Conservation (phyloP, 2,888 invertebrate genomes). For the Antheraea assamensis region DNA sequence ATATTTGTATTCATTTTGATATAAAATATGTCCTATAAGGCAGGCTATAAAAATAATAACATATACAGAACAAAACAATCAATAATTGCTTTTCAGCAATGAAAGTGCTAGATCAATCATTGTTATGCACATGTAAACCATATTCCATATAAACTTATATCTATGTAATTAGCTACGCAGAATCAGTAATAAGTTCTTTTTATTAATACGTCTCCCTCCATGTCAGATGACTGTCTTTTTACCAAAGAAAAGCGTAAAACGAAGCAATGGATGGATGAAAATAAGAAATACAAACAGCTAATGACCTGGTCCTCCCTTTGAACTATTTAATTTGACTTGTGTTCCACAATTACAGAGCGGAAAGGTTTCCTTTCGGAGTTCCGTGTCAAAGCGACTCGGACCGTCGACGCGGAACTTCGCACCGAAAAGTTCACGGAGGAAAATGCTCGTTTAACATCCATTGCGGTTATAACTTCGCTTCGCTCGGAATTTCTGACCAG, state of each 20-base stretch:
- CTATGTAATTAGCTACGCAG: too few relatives aligned
- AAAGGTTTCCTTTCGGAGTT: slow-evolving; percentile 48
- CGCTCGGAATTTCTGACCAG: not conserved
- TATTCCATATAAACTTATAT: too few relatives aligned
- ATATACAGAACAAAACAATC: too few relatives aligned
- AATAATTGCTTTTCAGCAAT: too few relatives aligned
- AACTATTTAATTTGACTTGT: slow-evolving; percentile 61
- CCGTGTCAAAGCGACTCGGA: slow-evolving; percentile 59
- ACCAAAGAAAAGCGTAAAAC: not conserved
- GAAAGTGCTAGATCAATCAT: too few relatives aligned
- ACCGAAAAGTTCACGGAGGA: not conserved
- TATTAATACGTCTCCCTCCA: too few relatives aligned
- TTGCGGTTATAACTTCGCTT: not conserved
- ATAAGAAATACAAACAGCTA: not conserved
- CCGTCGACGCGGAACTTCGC: slow-evolving; percentile 28
- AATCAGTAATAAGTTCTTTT: too few relatives aligned
- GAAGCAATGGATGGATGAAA: not conserved
- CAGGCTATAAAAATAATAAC: too few relatives aligned
- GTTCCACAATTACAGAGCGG: slow-evolving; percentile 63
- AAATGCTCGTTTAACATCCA: not conserved
- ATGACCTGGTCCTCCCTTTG: slow-evolving; percentile 46
- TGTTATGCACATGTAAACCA: too few relatives aligned
- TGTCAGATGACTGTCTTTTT: not conserved
- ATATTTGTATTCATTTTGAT: too few relatives aligned
- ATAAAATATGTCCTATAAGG: too few relatives aligned